phyloP scores from a whole-genome alignment of 2,797 vertebrate genomes.

The Diplodus puntazzo region DNA sequence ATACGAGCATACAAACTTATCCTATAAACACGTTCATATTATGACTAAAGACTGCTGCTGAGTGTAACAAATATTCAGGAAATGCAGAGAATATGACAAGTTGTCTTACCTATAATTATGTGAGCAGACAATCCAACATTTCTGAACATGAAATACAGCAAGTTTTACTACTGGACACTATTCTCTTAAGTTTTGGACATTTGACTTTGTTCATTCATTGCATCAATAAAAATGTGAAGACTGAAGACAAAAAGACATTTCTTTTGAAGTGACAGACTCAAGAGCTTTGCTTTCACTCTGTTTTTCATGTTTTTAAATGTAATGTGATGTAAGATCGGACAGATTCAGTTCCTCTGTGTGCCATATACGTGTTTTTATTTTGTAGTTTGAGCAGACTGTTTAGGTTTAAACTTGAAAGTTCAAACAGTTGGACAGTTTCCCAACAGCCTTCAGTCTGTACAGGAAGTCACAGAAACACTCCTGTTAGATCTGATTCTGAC shows the following conservation, averaged over 20 bases:
- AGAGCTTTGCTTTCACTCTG: slow-evolving; percentile 17
- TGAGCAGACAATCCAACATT: slow-evolving; percentile 55
- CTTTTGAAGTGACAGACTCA: slow-evolving; percentile 11
- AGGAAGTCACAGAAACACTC: too few relatives aligned
- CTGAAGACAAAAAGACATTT: slow-evolving; percentile 63
- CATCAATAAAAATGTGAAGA: slow-evolving; percentile 33
- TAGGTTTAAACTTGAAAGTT: slow-evolving; percentile 60
- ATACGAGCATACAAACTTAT: too few relatives aligned
- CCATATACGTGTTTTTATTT: slow-evolving; percentile 20
- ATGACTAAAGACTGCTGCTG: too few relatives aligned
- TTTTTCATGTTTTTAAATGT: background rate
- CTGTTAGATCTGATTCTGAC: too few relatives aligned
- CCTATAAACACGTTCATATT: too few relatives aligned
- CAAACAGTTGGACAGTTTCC: background rate
- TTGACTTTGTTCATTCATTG: slow-evolving; percentile 31
- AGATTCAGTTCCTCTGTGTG: slow-evolving; percentile 1
- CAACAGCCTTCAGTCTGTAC: too few relatives aligned
- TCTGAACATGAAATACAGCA: slow-evolving; percentile 42
- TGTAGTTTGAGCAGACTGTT: slow-evolving; percentile 27
- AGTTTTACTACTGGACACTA: slow-evolving; percentile 40
- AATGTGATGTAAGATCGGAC: slow-evolving; percentile 1
- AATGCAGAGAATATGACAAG: too few relatives aligned
- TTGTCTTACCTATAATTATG: slow-evolving; percentile 10
- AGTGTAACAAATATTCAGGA: too few relatives aligned
- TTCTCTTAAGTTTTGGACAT: slow-evolving; percentile 31